Conservation (phyloP, 2,888 invertebrate species). For the Cylloceria caligata region DNA sequence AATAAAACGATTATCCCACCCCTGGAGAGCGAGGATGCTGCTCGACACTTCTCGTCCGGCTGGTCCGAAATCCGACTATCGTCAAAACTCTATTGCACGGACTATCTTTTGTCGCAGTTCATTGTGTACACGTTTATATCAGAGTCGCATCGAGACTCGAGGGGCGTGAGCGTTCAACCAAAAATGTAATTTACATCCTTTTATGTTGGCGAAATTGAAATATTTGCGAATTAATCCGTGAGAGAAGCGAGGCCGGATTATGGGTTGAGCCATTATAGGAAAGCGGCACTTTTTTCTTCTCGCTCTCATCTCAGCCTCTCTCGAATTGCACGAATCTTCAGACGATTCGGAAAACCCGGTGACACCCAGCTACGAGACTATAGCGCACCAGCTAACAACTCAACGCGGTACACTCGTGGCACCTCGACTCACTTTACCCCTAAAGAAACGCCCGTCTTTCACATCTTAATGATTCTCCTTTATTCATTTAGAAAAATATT, state of each 20-base stretch:
- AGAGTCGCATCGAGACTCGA: conserved; percentile 51
- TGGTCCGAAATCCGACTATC: conserved; percentile 55
- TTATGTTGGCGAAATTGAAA: conserved; percentile 84
- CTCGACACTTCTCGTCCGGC: conserved; percentile 57
- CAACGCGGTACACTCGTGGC: conserved; percentile 13
- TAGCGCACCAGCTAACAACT: neutral
- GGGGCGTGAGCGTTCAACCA: conserved; percentile 81
- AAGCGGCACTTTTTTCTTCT: conserved; percentile 36
- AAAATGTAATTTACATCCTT: conserved; percentile 85
- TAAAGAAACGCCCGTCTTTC: conserved; percentile 50
- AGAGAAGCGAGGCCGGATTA: conserved; percentile 73
- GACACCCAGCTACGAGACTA: neutral
- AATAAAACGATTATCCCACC: conserved; percentile 81
- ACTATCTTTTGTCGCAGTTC: conserved; percentile 45
- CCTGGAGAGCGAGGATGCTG: conserved; percentile 48
- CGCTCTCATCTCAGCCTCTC: neutral
- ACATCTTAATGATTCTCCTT: conserved; percentile 76
- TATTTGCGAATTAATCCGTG: conserved; percentile 83
- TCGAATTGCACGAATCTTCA: conserved; percentile 28
- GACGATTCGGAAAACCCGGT: conserved; percentile 18
- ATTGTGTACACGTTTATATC: conserved; percentile 46
- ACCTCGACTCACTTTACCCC: conserved; percentile 17
- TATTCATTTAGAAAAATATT: conserved; percentile 78
- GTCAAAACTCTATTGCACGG: conserved; percentile 71
- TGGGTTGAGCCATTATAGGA: conserved; percentile 68